phyloP scores from a whole-genome alignment of 2,113 vertebrate species.

The Brachypteracias leptosomus region DNA sequence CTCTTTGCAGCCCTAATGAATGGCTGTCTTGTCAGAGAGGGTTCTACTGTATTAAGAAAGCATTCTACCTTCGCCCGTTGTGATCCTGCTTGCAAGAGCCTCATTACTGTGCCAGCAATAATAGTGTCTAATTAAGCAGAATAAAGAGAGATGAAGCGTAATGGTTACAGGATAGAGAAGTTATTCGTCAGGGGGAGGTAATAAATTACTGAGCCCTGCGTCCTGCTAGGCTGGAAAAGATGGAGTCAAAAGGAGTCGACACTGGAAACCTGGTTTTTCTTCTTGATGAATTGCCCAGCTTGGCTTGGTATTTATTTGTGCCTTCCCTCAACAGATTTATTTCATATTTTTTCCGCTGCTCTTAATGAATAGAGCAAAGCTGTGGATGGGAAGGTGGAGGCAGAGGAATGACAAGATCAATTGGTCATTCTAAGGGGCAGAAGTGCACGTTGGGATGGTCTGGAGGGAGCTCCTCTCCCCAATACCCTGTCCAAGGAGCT shows the following conservation, averaged over 20 bases:
- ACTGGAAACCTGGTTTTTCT: neutral
- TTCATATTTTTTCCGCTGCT: neutral
- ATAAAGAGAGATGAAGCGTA: constrained; percentile 41
- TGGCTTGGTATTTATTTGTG: neutral
- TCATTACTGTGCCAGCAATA: constrained; percentile 47
- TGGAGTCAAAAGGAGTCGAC: neutral
- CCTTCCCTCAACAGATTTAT: fast-evolving
- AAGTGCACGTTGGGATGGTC: neutral
- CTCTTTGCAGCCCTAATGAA: neutral
- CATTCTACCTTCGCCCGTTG: constrained; percentile 22
- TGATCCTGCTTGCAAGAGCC: constrained; percentile 24
- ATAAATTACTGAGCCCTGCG: neutral
- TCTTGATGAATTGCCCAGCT: neutral
- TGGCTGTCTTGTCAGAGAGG: constrained; percentile 18
- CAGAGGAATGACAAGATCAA: neutral
- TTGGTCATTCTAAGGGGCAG: neutral
- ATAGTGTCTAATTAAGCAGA: constrained; percentile 51
- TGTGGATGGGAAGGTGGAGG: fast-evolving
- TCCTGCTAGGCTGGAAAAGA: neutral
- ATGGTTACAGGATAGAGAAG: constrained; percentile 41
- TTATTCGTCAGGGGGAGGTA: neutral
- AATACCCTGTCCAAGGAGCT: neutral
- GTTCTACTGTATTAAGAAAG: neutral
- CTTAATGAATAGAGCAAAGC: neutral
- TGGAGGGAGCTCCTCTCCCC: neutral